phyloP scores from a whole-genome alignment of 2,888 invertebrate genomes.

The Iselma pallidipennis region DNA sequence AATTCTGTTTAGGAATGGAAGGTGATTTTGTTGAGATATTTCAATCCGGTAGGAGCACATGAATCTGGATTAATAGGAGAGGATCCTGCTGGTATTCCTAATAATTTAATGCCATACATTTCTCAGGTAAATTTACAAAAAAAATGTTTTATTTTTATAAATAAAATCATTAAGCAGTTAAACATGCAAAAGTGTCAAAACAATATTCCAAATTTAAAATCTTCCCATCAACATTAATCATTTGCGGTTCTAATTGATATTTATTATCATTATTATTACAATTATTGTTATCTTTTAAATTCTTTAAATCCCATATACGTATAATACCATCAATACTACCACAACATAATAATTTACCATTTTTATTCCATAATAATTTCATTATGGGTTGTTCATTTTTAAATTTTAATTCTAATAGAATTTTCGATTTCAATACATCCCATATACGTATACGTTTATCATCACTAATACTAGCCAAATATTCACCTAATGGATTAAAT shows the following conservation, averaged over 20 bases:
- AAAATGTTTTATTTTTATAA: background rate
- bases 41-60: conserved; percentile 96
- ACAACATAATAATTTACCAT: conserved; percentile 67
- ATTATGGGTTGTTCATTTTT: conserved; percentile 65
- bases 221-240: conserved; percentile 34
- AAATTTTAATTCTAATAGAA: conserved; percentile 67
- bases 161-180: conserved; percentile 11
- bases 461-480: conserved; percentile 82
- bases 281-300: conserved; percentile 18
- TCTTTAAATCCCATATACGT: conserved; percentile 63
- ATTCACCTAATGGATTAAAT: conserved; percentile 84
- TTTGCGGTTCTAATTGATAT: conserved; percentile 32
- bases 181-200: conserved; percentile 42
- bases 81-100: conserved; percentile 88
- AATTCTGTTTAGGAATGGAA: conserved; percentile 68
- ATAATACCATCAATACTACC: conserved; percentile 69
- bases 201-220: conserved; percentile 43
- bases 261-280: conserved; percentile 26
- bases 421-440: conserved; percentile 70
- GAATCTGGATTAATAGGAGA: conserved; percentile 88
- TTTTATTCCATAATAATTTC: conserved; percentile 65
- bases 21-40: conserved; percentile 85
- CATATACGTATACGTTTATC: conserved; percentile 73
- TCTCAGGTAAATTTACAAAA: conserved; percentile 64
- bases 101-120: conserved; percentile 94